Evolutionary conservation across 2,888 invertebrate genomes (phyloP).

Genomic region (Stomorhina lunata): DNA sequence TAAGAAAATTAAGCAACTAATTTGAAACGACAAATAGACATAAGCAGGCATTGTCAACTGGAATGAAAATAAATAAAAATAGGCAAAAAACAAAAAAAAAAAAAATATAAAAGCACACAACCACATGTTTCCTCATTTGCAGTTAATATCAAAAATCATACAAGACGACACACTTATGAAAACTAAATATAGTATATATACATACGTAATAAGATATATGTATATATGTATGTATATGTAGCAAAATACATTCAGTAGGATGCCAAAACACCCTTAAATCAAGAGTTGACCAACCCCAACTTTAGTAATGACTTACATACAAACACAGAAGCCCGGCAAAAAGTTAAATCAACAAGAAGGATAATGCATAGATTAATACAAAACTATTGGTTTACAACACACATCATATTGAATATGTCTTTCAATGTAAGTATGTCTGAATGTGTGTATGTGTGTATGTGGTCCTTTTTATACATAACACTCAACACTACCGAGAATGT

Average conservation of each 20-base stretch:
- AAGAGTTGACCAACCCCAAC: slow-evolving; percentile 36
- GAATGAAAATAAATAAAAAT: background rate
- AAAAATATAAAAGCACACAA: background rate
- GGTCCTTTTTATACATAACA: background rate
- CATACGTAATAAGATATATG: background rate
- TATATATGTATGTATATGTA: background rate
- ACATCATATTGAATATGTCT: slow-evolving; percentile 12
- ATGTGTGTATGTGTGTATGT: background rate
- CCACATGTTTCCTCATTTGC: background rate
- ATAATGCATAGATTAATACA: slow-evolving; percentile 11
- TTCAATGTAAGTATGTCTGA: background rate
- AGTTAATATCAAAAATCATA: background rate
- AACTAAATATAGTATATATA: too few species aligned
- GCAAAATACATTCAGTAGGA: background rate
- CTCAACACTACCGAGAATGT: background rate
- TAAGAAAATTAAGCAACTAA: slow-evolving; percentile 56
- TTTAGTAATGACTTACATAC: slow-evolving; percentile 19
- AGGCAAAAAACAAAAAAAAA: background rate
- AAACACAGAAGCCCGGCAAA: background rate
- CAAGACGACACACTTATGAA: background rate
- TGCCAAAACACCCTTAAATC: slow-evolving; percentile 33
- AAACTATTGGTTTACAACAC: slow-evolving; percentile 44
- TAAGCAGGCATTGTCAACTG: slow-evolving; percentile 17
- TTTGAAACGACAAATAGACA: slow-evolving; percentile 55
- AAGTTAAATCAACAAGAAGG: background rate